phyloP scores from a whole-genome alignment of 1,140 invertebrate genomes.

The Probaryconus sp. region DNA sequence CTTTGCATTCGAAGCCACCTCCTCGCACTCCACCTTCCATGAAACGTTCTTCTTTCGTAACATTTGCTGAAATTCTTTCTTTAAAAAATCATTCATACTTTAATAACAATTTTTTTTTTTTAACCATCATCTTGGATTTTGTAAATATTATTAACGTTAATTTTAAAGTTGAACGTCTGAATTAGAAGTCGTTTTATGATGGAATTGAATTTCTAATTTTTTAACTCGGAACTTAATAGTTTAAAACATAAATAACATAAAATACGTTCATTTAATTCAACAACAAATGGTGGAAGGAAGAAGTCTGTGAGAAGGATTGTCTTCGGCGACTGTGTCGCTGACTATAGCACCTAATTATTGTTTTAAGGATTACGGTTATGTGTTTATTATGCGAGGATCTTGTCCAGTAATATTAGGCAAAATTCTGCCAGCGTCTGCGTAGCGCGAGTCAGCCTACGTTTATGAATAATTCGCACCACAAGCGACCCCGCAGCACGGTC shows the following conservation, averaged over 20 bases:
- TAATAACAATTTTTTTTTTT: too few relatives aligned
- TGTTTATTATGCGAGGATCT: conserved; percentile 76
- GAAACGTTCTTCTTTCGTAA: conserved; percentile 39
- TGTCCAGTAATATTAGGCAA: conserved; percentile 71
- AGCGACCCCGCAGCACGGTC: conserved; percentile 1
- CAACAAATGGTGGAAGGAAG: conserved; percentile 64
- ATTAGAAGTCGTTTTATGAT: too few relatives aligned
- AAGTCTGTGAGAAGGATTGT: conserved; percentile 64
- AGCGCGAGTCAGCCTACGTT: conserved; percentile 53
- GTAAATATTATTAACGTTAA: too few relatives aligned
- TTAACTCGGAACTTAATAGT: too few relatives aligned
- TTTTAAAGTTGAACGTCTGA: too few relatives aligned
- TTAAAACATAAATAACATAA: conserved; percentile 17
- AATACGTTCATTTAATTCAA: conserved; percentile 69
- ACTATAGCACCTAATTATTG: conserved; percentile 75
- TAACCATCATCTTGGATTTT: too few relatives aligned
- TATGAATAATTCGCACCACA: conserved; percentile 76
- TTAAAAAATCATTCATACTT: too few relatives aligned
- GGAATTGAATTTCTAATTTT: too few relatives aligned
- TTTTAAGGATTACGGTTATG: conserved; percentile 78
- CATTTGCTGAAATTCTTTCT: too few relatives aligned
- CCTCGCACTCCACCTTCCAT: conserved; percentile 28
- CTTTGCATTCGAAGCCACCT: conserved; percentile 56
- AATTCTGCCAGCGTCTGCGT: conserved; percentile 65
- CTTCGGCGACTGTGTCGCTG: conserved; percentile 44